phyloP scores from a whole-genome alignment of 2,888 invertebrate species.

The Epirrhoe alternata region DNA sequence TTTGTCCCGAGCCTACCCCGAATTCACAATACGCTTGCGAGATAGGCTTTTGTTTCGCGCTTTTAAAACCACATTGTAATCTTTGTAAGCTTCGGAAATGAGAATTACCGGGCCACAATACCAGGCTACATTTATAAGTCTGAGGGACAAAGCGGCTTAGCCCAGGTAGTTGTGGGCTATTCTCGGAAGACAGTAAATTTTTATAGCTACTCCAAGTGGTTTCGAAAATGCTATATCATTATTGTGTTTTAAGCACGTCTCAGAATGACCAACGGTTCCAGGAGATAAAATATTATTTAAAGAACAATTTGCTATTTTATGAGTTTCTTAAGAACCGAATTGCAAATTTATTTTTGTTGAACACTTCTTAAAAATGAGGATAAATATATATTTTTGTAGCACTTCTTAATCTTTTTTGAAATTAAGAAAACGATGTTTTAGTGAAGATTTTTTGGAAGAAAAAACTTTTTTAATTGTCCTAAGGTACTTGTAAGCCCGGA shows the following conservation, averaged over 20 bases:
- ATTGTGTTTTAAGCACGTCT: conserved; percentile 36
- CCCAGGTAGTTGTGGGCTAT: conserved; percentile 44
- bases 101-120: conserved; percentile 26
- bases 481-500: background rate
- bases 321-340: conserved; percentile 15
- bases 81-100: conserved; percentile 23
- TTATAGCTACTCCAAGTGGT: conserved; percentile 46
- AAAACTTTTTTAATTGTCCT: background rate
- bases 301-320: conserved; percentile 28
- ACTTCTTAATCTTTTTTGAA: too few species aligned
- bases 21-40: conserved; percentile 26
- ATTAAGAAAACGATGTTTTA: background rate
- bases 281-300: conserved; percentile 4
- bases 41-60: conserved; percentile 41
- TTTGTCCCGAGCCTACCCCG: conserved; percentile 23
- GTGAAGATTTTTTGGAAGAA: background rate
- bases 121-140: conserved; percentile 28
- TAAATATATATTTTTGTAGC: too few species aligned
- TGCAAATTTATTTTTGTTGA: conserved; percentile 8
- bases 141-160: conserved; percentile 39
- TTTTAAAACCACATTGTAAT: conserved; percentile 42
- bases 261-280: conserved; percentile 29
- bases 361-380: background rate
- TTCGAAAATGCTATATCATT: conserved; percentile 46
- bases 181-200: conserved; percentile 48